Evolutionary conservation across 2,888 invertebrate species (phyloP).

Genomic region (Pardosa pseudoannulata): DNA sequence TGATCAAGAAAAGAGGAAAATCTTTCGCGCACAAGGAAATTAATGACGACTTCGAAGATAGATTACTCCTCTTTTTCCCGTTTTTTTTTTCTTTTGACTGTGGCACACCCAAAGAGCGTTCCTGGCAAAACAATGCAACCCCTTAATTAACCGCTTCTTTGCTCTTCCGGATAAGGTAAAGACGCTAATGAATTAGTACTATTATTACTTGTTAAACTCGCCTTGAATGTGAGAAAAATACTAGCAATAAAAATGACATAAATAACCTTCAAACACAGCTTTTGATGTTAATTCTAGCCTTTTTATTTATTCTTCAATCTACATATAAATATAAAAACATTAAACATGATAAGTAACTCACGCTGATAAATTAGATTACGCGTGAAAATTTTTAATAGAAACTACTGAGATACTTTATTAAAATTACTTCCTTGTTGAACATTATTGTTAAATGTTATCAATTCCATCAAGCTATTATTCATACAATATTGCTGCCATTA

Average conservation of each 20-base stretch:
- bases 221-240: neutral
- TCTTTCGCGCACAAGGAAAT: slow-evolving; percentile 38
- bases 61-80: slow-evolving; percentile 35
- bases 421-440: too few species aligned
- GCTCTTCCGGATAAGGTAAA: slow-evolving; percentile 28
- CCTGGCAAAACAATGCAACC: slow-evolving; percentile 44
- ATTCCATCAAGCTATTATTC: too few species aligned
- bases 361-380: too few species aligned
- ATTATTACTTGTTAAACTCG: slow-evolving; percentile 35
- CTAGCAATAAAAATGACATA: neutral
- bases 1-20: slow-evolving; percentile 45
- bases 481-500: too few species aligned
- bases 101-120: slow-evolving; percentile 34
- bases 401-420: too few species aligned
- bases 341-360: too few species aligned
- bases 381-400: too few species aligned
- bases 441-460: too few species aligned
- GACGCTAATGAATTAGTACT: slow-evolving; percentile 63
- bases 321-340: too few species aligned
- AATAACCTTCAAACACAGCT: too few species aligned
- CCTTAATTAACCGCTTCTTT: slow-evolving; percentile 50
- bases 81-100: slow-evolving; percentile 43
- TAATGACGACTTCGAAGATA: slow-evolving; percentile 64
- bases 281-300: too few species aligned
- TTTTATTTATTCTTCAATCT: too few species aligned